Base-by-base conservation (phyloP, 1,140 invertebrate species). In the Yoshiicerus persimilis region DNA sequence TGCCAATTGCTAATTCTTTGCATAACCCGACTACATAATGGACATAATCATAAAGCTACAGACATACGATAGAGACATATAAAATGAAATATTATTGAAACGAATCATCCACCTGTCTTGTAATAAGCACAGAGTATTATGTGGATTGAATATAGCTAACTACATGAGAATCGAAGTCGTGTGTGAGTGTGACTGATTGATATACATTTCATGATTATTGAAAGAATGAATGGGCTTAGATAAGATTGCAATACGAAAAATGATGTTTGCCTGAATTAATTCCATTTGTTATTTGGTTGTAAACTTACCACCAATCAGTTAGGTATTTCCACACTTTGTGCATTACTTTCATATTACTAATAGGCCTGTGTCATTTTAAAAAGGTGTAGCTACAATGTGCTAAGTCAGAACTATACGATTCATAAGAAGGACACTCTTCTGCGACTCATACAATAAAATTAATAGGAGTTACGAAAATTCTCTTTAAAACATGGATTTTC, bases 401-500 rank as follows among this genome's bases (percentile, higher is more conserved):
- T n/a, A n/a, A n/a, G n/a, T n/a, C n/a, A n/a, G n/a, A n/a, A n/a
- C n/a, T n/a, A n/a, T n/a, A n/a, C n/a, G n/a, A n/a, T n/a, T n/a
- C n/a, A n/a, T n/a, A n/a, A n/a, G n/a, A n/a, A n/a, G n/a, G n/a
- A n/a, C n/a, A n/a, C n/a, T n/a, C n/a, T n/a, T n/a, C n/a, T n/a
- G n/a, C n/a, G n/a, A n/a, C n/a, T n/a, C n/a, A n/a, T n/a, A n/a
- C n/a, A n/a, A n/a, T n/a, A n/a, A n/a, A n/a, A n/a, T n/a, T n/a
- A n/a, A n/a, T n/a, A n/a, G n/a, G n/a, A n/a, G n/a, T n/a, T n/a
- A n/a, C n/a, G n/a, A n/a, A n/a, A n/a, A n/a, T n/a, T n/a, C n/a
- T n/a, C n/a, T n/a, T n/a, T n/a, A n/a, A n/a, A 64, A 77, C 4
- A 90, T 90, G 89, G 89, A 90, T 84, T 90, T 87, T 87, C 11